These are phyloP conservation scores for Spilogale gracilis DNA, from an alignment of 2,113 vertebrate species.

Conservation along the genomic window DNA sequence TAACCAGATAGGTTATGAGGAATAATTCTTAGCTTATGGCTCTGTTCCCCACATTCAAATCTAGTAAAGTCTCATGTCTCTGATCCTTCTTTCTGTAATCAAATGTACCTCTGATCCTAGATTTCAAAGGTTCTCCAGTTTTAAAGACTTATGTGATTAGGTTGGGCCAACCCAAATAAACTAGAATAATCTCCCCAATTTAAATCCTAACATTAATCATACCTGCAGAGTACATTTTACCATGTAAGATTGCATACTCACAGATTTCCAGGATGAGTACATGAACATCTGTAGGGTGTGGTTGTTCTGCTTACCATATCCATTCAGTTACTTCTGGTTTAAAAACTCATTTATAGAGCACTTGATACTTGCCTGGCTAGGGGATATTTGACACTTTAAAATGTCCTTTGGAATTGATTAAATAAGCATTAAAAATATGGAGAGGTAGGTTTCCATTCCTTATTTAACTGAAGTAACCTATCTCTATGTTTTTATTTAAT, in stretches of 20 bases:
- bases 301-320: neutral
- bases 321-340: neutral
- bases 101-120: neutral
- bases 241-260: neutral
- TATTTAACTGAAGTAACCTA: neutral
- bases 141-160: neutral
- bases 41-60: neutral
- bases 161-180: neutral
- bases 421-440: neutral
- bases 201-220: neutral
- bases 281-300: neutral
- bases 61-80: neutral
- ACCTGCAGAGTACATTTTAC: neutral
- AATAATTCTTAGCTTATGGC: neutral
- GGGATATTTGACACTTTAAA: constrained; percentile 6
- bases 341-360: neutral
- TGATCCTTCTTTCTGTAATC: neutral
- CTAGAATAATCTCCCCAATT: neutral
- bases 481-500: neutral
- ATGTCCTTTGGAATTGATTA: neutral
- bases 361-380: neutral
- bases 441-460: neutral
- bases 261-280: neutral
- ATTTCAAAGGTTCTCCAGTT: neutral
- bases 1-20: neutral